phyloP scores from a whole-genome alignment of 2,888 invertebrate species.

The Eupelmus urozonus region DNA sequence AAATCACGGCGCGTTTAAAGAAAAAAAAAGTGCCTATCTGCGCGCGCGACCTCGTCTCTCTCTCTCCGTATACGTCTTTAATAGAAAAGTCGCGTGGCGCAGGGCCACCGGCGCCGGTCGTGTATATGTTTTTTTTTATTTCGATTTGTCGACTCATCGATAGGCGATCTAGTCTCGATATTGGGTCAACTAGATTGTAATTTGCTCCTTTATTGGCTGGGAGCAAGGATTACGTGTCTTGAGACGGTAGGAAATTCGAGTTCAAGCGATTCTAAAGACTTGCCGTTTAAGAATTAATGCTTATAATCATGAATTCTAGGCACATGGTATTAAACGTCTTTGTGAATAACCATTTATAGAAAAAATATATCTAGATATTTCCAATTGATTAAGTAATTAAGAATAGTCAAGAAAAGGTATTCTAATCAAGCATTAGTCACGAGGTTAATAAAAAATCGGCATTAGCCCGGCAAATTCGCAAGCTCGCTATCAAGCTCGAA shows the following conservation, averaged over 20 bases:
- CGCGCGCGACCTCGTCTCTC: slow-evolving; percentile 32
- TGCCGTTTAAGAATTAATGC: too few species aligned
- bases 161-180: slow-evolving; percentile 21
- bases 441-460: too few species aligned
- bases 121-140: background rate
- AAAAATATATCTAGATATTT: too few species aligned
- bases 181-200: slow-evolving; percentile 3
- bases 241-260: too few species aligned
- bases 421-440: too few species aligned
- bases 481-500: slow-evolving; percentile 24
- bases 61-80: slow-evolving; percentile 30
- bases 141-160: slow-evolving; percentile 48
- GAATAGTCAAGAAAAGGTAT: too few species aligned
- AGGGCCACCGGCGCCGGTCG: background rate
- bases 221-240: too few species aligned
- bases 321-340: too few species aligned
- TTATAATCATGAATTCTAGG: too few species aligned
- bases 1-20: slow-evolving; percentile 52
- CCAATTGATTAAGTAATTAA: too few species aligned
- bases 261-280: too few species aligned
- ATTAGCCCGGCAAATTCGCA: slow-evolving; percentile 26
- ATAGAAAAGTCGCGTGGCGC: slow-evolving; percentile 54
- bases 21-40: slow-evolving; percentile 37
- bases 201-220: background rate
- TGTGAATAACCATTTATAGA: too few species aligned